A percentile compares a stretch with the other conserved stretches of the same genome.
Conservation (phyloP, 2,888 invertebrate species). For the Stictocephala bisonia region DNA sequence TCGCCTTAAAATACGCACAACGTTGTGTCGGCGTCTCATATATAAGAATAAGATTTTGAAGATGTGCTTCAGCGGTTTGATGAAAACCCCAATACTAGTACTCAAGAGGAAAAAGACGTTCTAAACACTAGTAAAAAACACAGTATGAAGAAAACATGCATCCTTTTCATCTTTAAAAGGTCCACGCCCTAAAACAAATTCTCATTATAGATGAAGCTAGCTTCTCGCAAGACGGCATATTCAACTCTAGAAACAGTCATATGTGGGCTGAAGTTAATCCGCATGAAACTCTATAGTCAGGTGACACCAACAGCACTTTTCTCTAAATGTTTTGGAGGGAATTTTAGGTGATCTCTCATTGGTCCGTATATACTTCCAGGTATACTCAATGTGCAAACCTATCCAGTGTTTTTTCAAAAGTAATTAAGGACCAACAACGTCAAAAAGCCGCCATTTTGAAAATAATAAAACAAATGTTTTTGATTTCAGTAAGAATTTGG, state of each 20-base stretch:
- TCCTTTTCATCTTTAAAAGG: conserved; percentile 18
- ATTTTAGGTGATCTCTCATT: conserved; percentile 25
- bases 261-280: conserved; percentile 32
- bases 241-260: conserved; percentile 40
- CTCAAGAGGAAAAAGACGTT: background rate
- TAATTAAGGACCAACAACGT: too few relatives aligned
- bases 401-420: conserved; percentile 34
- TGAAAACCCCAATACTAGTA: conserved; percentile 15
- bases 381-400: background rate
- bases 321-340: conserved; percentile 35
- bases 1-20: too few relatives aligned
- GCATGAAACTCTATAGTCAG: background rate
- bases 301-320: conserved; percentile 13
- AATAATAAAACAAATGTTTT: too few relatives aligned
- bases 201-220: conserved; percentile 15
- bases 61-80: background rate
- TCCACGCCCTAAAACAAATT: background rate
- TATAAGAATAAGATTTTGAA: too few relatives aligned
- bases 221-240: conserved; percentile 35
- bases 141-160: conserved; percentile 20
- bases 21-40: too few relatives aligned
- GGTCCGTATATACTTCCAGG: conserved; percentile 23
- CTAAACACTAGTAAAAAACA: conserved; percentile 2
- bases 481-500: too few relatives aligned
- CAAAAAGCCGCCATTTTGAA: too few relatives aligned